Conservation (phyloP, 2,113 vertebrate species). For the Bos indicus region DNA sequence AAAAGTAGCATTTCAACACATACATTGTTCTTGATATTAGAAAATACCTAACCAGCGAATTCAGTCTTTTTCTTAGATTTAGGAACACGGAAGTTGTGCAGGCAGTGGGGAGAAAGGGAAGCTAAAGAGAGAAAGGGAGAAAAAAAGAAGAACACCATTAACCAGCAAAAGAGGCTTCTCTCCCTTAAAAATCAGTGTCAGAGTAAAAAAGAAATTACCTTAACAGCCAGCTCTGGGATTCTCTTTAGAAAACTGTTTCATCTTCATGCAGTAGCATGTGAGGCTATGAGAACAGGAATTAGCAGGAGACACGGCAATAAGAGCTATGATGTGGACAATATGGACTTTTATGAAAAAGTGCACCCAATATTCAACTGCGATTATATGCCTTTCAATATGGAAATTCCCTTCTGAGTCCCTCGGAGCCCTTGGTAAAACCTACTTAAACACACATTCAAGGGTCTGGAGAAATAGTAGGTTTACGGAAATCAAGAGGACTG, state of each 20-base stretch:
- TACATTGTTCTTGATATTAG: neutral
- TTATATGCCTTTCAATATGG: neutral
- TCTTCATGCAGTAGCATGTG: neutral
- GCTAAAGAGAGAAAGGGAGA: accelerated
- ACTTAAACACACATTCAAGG: neutral
- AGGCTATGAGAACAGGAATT: neutral
- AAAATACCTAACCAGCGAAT: neutral
- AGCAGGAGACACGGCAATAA: neutral
- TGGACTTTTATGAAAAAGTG: neutral
- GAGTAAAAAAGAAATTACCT: neutral
- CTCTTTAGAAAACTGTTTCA: neutral
- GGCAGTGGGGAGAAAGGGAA: neutral
- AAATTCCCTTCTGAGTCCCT: neutral
- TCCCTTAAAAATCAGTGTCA: neutral
- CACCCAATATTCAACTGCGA: neutral
- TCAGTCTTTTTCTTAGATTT: neutral
- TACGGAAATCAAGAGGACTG: neutral
- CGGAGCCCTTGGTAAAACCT: neutral
- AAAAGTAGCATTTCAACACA: neutral
- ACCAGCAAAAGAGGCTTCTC: neutral
- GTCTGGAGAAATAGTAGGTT: neutral
- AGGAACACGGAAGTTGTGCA: neutral
- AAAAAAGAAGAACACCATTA: neutral
- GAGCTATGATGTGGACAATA: neutral
- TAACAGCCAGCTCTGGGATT: neutral